Base-by-base conservation (phyloP, 2,888 invertebrate genomes). In the Bhutanitis thaidina region DNA sequence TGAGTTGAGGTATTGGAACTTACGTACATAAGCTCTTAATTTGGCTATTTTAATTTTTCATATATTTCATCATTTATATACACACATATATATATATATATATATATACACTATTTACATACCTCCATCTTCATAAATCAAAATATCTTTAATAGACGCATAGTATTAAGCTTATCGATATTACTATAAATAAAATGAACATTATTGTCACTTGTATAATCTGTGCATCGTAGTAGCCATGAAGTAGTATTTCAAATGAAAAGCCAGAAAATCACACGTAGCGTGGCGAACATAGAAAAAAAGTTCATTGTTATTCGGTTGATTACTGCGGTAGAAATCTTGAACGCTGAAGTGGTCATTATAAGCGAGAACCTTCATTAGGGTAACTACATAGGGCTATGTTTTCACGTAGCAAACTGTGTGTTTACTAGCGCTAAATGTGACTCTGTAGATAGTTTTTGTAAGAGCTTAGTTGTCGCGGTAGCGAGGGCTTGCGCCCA, bases 371-470 rank as follows among this genome's bases (percentile, higher is more conserved):
- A 57, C 61, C 64, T 62, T 62, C 62, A 65, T 65, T 67, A 65
- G 64, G 57, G 60, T 59, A 63, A 61, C 58, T 65, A 56, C 60
- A 63, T 51, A 68, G 62, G 46, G 46, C 40, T 58, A 43, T 55
- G 60, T 58, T 59, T 49, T 55, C 58, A 58, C 61, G 60, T 67
- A 65, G 67, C 54, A 58, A 61, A 60, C 52, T 50, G 57, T 59
- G 65, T 71, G 72, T 70, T 71, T 67, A 70, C 67, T 65, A 65
- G 62, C 65, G 58, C 67, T 67, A 67, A 66, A 65, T 65, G 64
- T 66, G 66, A 58, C 59, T 61, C 49, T 62, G 62, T 61, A 60
- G 67, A 69, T 74, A 78, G 78, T 75, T 77, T 76, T 77, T 73
- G 73, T 65, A 66, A 68, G 69, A 65, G 72, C 65, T 65, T 69